Evolutionary conservation across 2,113 vertebrate species (phyloP).

Genomic region (Seriola dumerili): DNA sequence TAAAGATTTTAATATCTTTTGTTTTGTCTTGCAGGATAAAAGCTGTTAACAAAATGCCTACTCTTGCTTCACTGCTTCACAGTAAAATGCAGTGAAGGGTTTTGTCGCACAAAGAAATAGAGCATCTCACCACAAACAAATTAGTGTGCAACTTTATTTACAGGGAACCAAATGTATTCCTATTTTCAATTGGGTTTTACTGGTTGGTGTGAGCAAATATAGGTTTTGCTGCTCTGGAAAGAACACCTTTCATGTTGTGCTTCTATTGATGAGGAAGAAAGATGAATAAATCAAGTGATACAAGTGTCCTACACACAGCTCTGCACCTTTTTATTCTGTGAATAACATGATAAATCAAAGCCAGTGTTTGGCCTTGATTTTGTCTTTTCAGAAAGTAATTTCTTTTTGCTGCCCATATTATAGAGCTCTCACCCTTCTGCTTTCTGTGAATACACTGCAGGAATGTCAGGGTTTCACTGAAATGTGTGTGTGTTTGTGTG

Average conservation of each 20-base stretch:
- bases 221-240: neutral
- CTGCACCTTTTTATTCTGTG: constrained; percentile 30
- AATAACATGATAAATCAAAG: constrained; percentile 60
- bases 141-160: neutral
- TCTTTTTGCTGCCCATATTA: constrained; percentile 39
- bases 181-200: neutral
- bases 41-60: neutral
- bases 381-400: constrained; percentile 42
- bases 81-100: neutral
- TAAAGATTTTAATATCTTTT: neutral
- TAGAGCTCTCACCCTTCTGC: constrained; percentile 24
- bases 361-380: constrained; percentile 75
- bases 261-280: constrained; percentile 42
- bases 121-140: constrained; percentile 5
- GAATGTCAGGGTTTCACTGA: constrained; percentile 40
- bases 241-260: constrained; percentile 20
- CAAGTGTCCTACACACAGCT: constrained; percentile 32
- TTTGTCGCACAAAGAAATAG: neutral
- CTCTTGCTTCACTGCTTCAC: neutral
- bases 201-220: neutral
- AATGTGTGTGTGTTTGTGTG: neutral
- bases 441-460: constrained; percentile 33
- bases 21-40: neutral
- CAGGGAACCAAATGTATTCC: neutral
- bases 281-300: constrained; percentile 45